These are phyloP conservation scores for Dermolepida albohirtum DNA, from an alignment of 2,888 invertebrate species.

Conservation along the genomic window DNA sequence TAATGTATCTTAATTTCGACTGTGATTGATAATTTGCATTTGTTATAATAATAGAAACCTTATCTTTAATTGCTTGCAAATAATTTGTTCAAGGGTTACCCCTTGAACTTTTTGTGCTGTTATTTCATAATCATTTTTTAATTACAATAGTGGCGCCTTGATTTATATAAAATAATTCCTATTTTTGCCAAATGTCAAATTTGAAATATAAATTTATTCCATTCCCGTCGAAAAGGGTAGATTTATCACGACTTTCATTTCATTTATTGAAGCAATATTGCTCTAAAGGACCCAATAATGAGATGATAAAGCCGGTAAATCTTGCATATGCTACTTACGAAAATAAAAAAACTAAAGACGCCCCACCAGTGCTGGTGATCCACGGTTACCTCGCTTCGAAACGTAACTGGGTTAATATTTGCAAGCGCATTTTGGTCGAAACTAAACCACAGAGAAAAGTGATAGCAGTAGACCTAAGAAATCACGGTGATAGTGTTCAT, in stretches of 20 bases:
- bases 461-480: slow-evolving; percentile 87
- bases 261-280: slow-evolving; percentile 1
- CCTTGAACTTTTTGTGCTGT: too few species aligned
- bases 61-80: too few species aligned
- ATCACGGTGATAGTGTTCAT: slow-evolving; percentile 95
- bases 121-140: too few species aligned
- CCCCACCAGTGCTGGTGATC: slow-evolving; percentile 77
- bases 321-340: slow-evolving; percentile 78
- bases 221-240: not conserved
- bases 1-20: too few species aligned
- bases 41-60: too few species aligned
- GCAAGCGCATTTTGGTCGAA: slow-evolving; percentile 75
- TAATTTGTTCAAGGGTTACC: too few species aligned
- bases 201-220: not conserved
- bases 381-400: slow-evolving; percentile 91
- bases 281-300: slow-evolving; percentile 12
- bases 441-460: slow-evolving; percentile 78
- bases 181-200: not conserved
- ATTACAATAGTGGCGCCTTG: too few species aligned
- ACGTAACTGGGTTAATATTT: slow-evolving; percentile 85
- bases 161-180: too few species aligned
- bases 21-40: too few species aligned
- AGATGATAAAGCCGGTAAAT: slow-evolving; percentile 66
- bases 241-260: too few species aligned
- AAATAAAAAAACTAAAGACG: slow-evolving; percentile 60